Evolutionary conservation across 2,888 invertebrate genomes (phyloP), one percentile per base, ranked within the genome.

Genomic region (Pristionchus japonicus): DNA sequence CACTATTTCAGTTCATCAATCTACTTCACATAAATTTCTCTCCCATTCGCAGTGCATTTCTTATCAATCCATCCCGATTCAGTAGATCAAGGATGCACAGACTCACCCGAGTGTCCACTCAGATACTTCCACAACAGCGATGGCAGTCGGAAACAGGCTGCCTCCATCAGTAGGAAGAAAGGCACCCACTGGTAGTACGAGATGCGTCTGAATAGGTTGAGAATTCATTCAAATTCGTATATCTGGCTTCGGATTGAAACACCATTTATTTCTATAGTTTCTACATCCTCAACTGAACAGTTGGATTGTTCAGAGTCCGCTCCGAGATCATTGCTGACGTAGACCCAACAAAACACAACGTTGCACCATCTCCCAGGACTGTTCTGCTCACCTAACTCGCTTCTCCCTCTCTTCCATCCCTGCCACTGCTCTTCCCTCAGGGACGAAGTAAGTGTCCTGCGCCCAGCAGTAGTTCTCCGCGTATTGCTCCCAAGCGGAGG

Each of bases 141-240:
- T 1, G 94, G 94, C 13, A 94, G 87, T n/a, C 94, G 91, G 89
- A 94, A 94, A 89, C 93, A 94, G 49, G 93, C 92, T 13, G 94
- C 94, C 77, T 93, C 92, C 17, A 94, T 87, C 3, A 94, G 91
- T 27, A 94, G 91, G 87, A 94, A 94, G 89, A 94, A 94, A 6
- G 94, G 94, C 27, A 94, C 93, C 94, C 93, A 92, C 86, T 93
- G 90, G 74, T 87, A 87, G 87, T 87, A 87, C 7, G 57, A 57
- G 77, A 87, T 87, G 0, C 82, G 82, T 52, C 82, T 83, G 31
- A 40, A 43, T 77, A 13, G 20, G n/a, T n/a, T 37, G 1, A 15
- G 11, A 1, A 47, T 27, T n/a, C 15, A 40, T n/a, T 3, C 70
- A 20, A 70, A 70, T 9, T 20, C 70, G 20, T n/a, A n/a, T n/a